Evolutionary conservation across 92 coral and sea anemone genomes (phyloP).

Genomic region (Paramuricea clavata): DNA sequence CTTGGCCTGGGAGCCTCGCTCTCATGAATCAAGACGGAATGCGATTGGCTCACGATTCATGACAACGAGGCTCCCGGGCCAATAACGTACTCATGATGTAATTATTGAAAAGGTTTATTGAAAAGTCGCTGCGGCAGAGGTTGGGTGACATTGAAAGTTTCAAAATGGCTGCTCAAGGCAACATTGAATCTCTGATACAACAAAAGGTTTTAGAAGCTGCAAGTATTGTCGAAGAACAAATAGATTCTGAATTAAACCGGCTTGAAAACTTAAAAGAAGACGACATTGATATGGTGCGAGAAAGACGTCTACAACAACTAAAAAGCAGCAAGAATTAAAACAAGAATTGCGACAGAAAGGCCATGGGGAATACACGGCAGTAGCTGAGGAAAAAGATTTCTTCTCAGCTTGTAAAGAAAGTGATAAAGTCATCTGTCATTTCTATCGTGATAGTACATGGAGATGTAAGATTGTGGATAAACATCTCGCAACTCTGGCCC

Average conservation of each 20-base stretch:
- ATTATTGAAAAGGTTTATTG: too few relatives aligned
- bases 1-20: too few relatives aligned
- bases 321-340: constrained; percentile 87
- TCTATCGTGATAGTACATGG: constrained; percentile 89
- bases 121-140: too few relatives aligned
- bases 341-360: constrained; percentile 95
- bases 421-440: constrained; percentile 90
- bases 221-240: constrained; percentile 87
- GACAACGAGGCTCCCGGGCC: too few relatives aligned
- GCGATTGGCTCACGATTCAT: too few relatives aligned
- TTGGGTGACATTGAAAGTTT: constrained; percentile 19
- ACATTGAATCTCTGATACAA: constrained; percentile 79
- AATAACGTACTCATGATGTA: too few relatives aligned
- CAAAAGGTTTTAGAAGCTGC: constrained; percentile 90
- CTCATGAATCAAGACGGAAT: too few relatives aligned
- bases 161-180: constrained; percentile 57
- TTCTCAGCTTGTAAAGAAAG: constrained; percentile 92
- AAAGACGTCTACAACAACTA: constrained; percentile 89
- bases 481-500: constrained; percentile 89
- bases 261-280: constrained; percentile 90
- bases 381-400: constrained; percentile 92
- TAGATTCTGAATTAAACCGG: constrained; percentile 89
- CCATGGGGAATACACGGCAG: constrained; percentile 90
- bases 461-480: constrained; percentile 98
- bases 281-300: constrained; percentile 93